phyloP scores from a whole-genome alignment of 2,888 invertebrate species.

The Arge pagana region DNA sequence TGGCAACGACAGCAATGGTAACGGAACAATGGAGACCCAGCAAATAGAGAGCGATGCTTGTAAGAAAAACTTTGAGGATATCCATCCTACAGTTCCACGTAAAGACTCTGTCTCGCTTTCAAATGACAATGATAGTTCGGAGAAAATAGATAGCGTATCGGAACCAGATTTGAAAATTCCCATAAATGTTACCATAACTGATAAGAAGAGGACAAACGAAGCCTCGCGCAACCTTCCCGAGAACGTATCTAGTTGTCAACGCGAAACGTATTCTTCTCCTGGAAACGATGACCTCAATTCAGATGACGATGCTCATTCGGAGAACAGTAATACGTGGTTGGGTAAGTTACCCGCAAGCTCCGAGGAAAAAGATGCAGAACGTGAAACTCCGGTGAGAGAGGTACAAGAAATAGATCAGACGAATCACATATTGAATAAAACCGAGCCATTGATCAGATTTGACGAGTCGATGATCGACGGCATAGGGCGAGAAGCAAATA shows the following conservation, averaged over 20 bases:
- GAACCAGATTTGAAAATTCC: constrained; percentile 45
- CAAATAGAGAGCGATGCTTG: constrained; percentile 42
- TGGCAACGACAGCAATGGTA: constrained; percentile 41
- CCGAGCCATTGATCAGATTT: constrained; percentile 47
- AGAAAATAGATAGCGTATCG: constrained; percentile 43
- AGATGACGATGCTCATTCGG: constrained; percentile 35
- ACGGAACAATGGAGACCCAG: not conserved
- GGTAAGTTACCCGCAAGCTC: constrained; percentile 33
- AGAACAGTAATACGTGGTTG: constrained; percentile 42
- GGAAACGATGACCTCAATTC: constrained; percentile 34
- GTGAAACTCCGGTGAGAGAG: constrained; percentile 38
- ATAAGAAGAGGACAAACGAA: constrained; percentile 42
- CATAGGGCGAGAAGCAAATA: constrained; percentile 39
- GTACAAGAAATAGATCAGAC: constrained; percentile 36
- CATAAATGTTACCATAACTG: constrained; percentile 53
- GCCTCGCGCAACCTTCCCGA: constrained; percentile 24
- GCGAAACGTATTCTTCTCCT: constrained; percentile 40
- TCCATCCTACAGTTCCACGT: constrained; percentile 46
- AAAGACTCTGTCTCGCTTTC: constrained; percentile 42
- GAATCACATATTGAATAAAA: constrained; percentile 39
- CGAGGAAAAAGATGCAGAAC: constrained; percentile 36
- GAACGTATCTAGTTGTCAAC: constrained; percentile 23
- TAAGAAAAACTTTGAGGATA: constrained; percentile 53
- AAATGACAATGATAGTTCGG: constrained; percentile 46
- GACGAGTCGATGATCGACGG: constrained; percentile 43